Evolutionary conservation across 2,888 invertebrate species (phyloP), one percentile per base, ranked within the genome.

Genomic region (Magallana nippona): DNA sequence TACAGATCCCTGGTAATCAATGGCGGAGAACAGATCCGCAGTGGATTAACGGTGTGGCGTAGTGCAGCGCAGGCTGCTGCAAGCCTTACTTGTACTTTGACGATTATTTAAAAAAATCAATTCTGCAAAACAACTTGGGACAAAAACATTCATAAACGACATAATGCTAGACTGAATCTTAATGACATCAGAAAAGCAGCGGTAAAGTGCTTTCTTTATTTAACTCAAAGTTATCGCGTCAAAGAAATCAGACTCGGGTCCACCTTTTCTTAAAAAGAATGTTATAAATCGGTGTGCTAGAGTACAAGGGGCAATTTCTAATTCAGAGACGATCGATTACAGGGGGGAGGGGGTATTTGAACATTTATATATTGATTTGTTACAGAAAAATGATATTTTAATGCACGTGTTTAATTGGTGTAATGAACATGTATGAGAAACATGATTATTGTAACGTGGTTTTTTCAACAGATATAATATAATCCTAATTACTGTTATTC

Each of bases 81-180:
- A 71, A 71, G 71, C 71, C 13, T 71, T 27, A 10, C 15, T 13
- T 71, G 71, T 71, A 71, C 71, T 71, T 71, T 71, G 22, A 32
- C 27, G 71, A 71, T 71, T 44, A 44, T 44, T 44, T 44, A 27
- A 71, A 60, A 63, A 71, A 71, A 71, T 71, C 71, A 27, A 71
- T 71, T 71, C 27, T 71, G 71, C 71, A 71, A 71, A 62, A 71
- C 71, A 27, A 71, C 71, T 27, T 71, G 71, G 71, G 71, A 71
- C 22, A 71, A 71, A 71, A 71, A 71, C 22, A 71, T 27, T 15
- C 27, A 27, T 27, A 71, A 71, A 71, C 32, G 71, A 71, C 71
- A 71, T 71, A 71, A 71, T 22, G 71, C 71, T 27, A 71, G 71
- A 71, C 71, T 71, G 19, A 32, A 71, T 71, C 71, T 71, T 71